Base-by-base conservation (phyloP, 1,140 invertebrate species). In the Rhyzopertha dominica region DNA sequence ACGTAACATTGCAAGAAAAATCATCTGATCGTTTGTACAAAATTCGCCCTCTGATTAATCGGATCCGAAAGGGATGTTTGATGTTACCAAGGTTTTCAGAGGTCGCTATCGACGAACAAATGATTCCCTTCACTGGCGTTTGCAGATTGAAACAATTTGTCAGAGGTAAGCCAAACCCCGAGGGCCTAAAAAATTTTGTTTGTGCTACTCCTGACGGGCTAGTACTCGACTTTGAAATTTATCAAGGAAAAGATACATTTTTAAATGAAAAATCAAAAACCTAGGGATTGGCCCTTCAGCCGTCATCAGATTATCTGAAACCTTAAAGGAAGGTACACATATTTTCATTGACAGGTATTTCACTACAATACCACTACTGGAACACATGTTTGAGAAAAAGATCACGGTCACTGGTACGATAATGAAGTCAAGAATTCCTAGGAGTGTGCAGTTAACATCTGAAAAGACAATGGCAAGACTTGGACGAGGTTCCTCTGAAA, bases 141-240 rank as follows among this genome's bases (percentile, higher is more conserved):
- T 48, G 32, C 30, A 14, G 12, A 23, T n/a, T 52, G 24, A 52
- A 49, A 28, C 50, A 49, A 30, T 52, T 49, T 44, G 48, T 51
- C 5, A 42, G 43, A 38, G 40, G 45, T 19, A 52, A 52, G 22
- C 45, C 49, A 43, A 52, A 49, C 19, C 49, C 49, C 7, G 30
- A 14, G 5, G 31, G 43, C 17, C 17, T 41, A 30, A 32, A 53
- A 34, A 49, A 45, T 41, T 35, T 49, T 49, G 51, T 48, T 10
- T 38, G 26, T 32, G 42, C 50, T 32, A 12, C 49, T 17, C 31
- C 44, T 20, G 28, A 40, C 10, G 44, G 44, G 1, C 26, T 51
- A 12, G 44, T 47, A 14, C 20, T 49, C 18, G 47, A 49, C 22
- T 44, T 49, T 45, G 20, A 28, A 45, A 46, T 10, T n/a, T n/a